phyloP scores from a whole-genome alignment of 2,113 vertebrate genomes.

The Cranoglanis bouderius region DNA sequence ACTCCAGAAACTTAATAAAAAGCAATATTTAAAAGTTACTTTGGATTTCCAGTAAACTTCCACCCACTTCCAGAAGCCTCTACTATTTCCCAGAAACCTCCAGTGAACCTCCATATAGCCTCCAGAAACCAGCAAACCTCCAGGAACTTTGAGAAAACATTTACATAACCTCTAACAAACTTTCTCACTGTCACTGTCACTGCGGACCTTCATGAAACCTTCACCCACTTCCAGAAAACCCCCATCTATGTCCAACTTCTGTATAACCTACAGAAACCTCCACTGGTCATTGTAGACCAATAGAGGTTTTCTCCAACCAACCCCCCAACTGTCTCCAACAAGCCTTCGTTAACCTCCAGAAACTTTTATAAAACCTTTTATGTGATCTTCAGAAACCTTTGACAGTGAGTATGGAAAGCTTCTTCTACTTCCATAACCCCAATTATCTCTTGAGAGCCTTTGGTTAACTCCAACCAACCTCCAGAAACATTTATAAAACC shows the following conservation, averaged over 20 bases:
- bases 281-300: not conserved
- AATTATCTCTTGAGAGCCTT: not conserved
- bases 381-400: not conserved
- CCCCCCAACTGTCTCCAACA: not conserved
- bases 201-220: not conserved
- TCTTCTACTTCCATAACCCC: too few species aligned
- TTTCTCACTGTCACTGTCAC: too few species aligned
- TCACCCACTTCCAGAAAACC: not conserved
- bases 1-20: not conserved
- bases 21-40: not conserved
- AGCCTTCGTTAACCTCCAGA: not conserved
- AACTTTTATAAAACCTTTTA: not conserved
- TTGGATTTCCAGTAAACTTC: not conserved
- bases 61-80: not conserved
- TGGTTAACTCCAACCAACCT: not conserved
- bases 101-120: not conserved
- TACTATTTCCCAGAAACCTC: not conserved
- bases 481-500: not conserved
- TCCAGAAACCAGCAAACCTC: not conserved
- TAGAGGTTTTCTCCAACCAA: not conserved
- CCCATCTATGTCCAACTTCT: not conserved
- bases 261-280: not conserved
- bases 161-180: not conserved
- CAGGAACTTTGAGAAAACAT: not conserved
- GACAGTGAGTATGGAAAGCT: not conserved